Evolutionary conservation across 2,797 vertebrate genomes (phyloP).

Genomic region (Notoglanidium macrostoma): DNA sequence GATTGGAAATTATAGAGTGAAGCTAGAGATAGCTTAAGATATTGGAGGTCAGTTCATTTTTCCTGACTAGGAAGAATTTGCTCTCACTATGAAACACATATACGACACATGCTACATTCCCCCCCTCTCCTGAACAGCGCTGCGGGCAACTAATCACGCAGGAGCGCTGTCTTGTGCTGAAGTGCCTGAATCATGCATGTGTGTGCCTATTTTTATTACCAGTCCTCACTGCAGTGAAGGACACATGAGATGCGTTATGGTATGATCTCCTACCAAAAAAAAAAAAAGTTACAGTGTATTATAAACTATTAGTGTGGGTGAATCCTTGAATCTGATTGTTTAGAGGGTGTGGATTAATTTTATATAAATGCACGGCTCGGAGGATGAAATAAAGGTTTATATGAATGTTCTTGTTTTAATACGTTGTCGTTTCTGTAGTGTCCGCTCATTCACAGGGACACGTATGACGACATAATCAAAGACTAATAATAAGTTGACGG

Average conservation of each 20-base stretch:
- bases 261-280: neutral
- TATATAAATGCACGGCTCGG: neutral
- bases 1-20: neutral
- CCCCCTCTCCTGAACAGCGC: constrained; percentile 1
- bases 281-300: neutral
- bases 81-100: neutral
- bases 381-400: too few relatives aligned
- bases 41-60: neutral
- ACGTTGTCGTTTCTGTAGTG: too few relatives aligned
- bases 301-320: neutral
- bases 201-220: neutral
- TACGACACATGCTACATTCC: neutral
- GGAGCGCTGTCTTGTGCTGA: constrained; percentile 16
- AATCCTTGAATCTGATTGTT: neutral
- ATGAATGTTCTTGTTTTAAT: too few relatives aligned
- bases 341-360: neutral
- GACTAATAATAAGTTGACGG: too few relatives aligned
- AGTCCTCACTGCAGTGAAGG: constrained; percentile 1
- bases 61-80: neutral
- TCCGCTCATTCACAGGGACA: too few relatives aligned
- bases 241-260: neutral
- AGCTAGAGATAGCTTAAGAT: neutral
- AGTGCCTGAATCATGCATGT: constrained; percentile 8
- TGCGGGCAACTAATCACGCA: constrained; percentile 13
- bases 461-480: too few relatives aligned